phyloP scores from a whole-genome alignment of 2,888 invertebrate species.

The Drosophila nr. fundita region DNA sequence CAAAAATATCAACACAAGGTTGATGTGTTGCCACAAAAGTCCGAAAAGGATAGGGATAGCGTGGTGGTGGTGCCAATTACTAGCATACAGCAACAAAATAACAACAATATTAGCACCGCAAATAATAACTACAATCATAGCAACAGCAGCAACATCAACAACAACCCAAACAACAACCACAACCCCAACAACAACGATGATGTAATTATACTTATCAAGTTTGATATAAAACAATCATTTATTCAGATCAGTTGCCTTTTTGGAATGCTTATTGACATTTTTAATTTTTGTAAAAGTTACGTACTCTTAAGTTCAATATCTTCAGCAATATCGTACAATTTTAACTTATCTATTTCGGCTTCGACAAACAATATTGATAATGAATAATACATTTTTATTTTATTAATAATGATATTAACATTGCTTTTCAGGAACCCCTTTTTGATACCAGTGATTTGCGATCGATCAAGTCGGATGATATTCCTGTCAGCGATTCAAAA shows the following conservation, averaged over 20 bases:
- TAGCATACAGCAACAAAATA: constrained; percentile 84
- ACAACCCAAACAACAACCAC: constrained; percentile 86
- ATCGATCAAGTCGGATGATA: constrained; percentile 84
- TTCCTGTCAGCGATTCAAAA: constrained; percentile 85
- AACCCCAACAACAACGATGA: constrained; percentile 88
- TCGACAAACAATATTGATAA: background rate
- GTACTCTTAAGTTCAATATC: background rate
- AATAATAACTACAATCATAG: constrained; percentile 86
- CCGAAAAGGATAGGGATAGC: constrained; percentile 79
- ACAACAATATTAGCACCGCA: constrained; percentile 77
- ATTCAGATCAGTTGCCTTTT: background rate
- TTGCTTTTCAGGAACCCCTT: constrained; percentile 83
- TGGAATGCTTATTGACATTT: background rate
- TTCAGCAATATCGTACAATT: background rate
- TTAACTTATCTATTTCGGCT: background rate
- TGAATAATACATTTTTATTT: background rate
- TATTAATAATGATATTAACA: background rate
- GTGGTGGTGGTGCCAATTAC: constrained; percentile 86
- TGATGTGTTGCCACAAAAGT: constrained; percentile 61
- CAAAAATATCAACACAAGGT: constrained; percentile 76
- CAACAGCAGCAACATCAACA: constrained; percentile 84
- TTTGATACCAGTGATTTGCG: constrained; percentile 85
- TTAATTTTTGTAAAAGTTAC: background rate
- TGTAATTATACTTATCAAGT: constrained; percentile 85
- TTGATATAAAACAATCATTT: background rate